These are phyloP conservation scores for Heteromyza rotundicornis DNA, from an alignment of 2,888 invertebrate genomes.

Conservation along the genomic window DNA sequence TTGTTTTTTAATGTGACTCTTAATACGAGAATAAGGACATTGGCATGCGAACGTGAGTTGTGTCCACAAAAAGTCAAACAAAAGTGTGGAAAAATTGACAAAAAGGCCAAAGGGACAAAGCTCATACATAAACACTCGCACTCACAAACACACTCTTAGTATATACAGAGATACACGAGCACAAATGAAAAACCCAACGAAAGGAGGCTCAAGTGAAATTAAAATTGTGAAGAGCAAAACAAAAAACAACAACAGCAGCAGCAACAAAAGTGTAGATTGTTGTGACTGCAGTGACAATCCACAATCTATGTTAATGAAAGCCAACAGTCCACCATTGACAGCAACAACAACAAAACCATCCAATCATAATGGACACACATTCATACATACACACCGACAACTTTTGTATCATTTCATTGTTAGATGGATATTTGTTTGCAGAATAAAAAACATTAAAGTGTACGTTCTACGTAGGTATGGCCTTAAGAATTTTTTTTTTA, in stretches of 20 bases:
- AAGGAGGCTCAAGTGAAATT: slow-evolving; percentile 11
- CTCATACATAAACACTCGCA: not conserved
- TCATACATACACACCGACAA: no score
- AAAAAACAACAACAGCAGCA: slow-evolving; percentile 9
- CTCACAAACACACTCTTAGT: not conserved
- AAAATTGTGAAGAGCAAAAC: slow-evolving; percentile 9
- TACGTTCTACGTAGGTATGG: no score
- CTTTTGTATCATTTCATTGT: no score
- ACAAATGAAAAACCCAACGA: not conserved
- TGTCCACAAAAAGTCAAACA: slow-evolving; percentile 7
- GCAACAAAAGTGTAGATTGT: slow-evolving; percentile 8
- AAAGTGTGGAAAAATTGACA: not conserved
- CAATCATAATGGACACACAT: no score
- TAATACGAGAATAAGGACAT: slow-evolving; percentile 17
- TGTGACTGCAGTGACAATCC: not conserved
- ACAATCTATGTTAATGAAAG: slow-evolving; percentile 11
- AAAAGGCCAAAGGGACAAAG: not conserved
- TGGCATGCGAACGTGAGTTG: slow-evolving; percentile 12
- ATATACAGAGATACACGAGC: not conserved
- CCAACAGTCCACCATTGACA: slow-evolving; percentile 12
- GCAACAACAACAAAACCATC: not conserved
- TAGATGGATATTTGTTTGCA: no score
- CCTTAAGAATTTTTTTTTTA: no score
- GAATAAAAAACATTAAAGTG: no score
- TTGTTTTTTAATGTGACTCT: slow-evolving; percentile 15